phyloP scores from a whole-genome alignment of 2,113 vertebrate genomes.

The Myxocyprinus asiaticus region DNA sequence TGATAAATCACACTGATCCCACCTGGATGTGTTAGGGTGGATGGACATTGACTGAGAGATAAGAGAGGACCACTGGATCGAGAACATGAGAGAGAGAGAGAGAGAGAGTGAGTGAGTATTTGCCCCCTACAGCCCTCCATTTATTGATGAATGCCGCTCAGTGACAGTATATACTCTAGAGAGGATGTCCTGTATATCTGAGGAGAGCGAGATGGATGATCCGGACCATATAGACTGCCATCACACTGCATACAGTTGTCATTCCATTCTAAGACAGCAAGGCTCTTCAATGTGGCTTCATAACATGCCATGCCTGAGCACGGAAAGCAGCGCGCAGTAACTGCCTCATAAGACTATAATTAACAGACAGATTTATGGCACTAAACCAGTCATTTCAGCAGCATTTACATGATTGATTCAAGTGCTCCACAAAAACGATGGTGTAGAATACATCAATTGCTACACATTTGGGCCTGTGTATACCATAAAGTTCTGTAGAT shows the following conservation, averaged over 20 bases:
- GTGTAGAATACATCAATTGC: conserved; percentile 14
- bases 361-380: conserved; percentile 32
- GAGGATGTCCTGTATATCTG: conserved; percentile 46
- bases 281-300: conserved; percentile 5
- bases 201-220: conserved; percentile 44
- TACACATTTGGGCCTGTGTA: conserved; percentile 12
- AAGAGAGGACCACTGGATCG: background rate
- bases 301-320: conserved; percentile 11
- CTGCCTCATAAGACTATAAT: conserved; percentile 5
- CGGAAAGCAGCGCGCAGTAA: background rate
- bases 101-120: background rate
- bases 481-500: conserved; percentile 7
- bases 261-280: conserved; percentile 10
- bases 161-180: conserved; percentile 30
- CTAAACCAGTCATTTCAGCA: conserved; percentile 33
- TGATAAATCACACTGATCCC: conserved; percentile 62
- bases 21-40: background rate
- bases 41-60: background rate
- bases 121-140: background rate
- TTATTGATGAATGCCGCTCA: conserved; percentile 43
- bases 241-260: conserved; percentile 21
- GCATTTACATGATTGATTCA: conserved; percentile 36
- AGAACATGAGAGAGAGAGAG: conserved; percentile 4
- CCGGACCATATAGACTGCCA: background rate
- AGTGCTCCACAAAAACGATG: conserved; percentile 11